Evolutionary conservation across 2,113 vertebrate genomes (phyloP), one percentile per base, ranked within the genome.

Genomic region (Drymodes brunneopygia): DNA sequence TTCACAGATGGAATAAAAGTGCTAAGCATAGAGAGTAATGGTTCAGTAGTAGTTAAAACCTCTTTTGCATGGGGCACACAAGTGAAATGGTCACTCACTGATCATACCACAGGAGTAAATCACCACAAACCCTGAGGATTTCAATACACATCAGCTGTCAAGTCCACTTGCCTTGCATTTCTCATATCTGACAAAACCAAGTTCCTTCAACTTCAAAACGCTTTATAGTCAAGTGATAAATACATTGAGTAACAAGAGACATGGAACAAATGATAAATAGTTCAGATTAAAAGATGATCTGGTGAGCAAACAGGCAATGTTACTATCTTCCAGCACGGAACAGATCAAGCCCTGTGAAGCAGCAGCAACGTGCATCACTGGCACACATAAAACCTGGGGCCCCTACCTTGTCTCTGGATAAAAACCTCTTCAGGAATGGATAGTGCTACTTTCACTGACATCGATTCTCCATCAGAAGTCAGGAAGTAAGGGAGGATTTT

Each of bases 321-420:
- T 35, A 54, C 11, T 11, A 21, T 64, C 24, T 69, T 88, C 58
- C 38, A 60, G 20, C 11, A 53, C 2, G 28, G 19, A 72, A n/a
- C 9, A 74, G 51, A 90, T 71, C 29, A 74, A 88, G 19, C 15
- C 38, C 35, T n/a, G 3, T 9, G 33, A 82, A 81, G n/a, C 40
- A 70, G 38, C 35, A 86, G 33, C 54, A 75, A 11, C 0, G 0
- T 23, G 20, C 0, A 0, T 21, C 61, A 71, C 53, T 36, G 33
- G 22, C 38, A 57, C 9, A 38, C 8, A 6, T 15, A 70, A 73
- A 77, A 57, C 8, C 47, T 14, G 9, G 16, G 17, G 19, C 29
- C 58, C 20, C 17, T 65, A 14, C 33, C 65, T 66, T 38, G 61
- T 50, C 22, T 90, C 38, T 84, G 67, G 35, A 61, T 50, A 31